Percentiles rank a stretch among this genome's conserved stretches.
These are phyloP conservation scores for Apamea monoglypha DNA, from an alignment of 2,888 invertebrate genomes.

Conservation along the genomic window DNA sequence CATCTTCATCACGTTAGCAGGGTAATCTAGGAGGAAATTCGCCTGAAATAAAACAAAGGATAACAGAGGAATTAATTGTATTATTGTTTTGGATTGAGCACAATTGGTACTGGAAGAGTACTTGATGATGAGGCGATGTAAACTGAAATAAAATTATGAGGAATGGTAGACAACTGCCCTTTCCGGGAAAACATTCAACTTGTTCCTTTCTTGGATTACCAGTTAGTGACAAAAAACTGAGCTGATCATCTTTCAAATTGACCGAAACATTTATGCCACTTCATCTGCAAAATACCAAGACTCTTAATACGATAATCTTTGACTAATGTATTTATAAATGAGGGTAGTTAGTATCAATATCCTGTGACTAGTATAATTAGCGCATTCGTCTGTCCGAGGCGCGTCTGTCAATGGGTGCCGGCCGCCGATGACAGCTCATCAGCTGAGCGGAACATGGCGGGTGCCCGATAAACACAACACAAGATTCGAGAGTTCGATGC, in stretches of 20 bases:
- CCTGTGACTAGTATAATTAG: constrained; percentile 60
- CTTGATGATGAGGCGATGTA: too few relatives aligned
- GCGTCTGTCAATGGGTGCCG: constrained; percentile 55
- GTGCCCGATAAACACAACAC: constrained; percentile 9
- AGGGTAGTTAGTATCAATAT: constrained; percentile 48
- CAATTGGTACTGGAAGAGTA: neutral
- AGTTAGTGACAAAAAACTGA: neutral
- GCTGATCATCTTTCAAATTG: constrained; percentile 5
- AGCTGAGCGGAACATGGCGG: constrained; percentile 42
- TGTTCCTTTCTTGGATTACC: neutral
- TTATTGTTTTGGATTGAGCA: neutral
- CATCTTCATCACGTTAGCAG: neutral
- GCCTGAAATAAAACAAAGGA: neutral
- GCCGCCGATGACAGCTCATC: constrained; percentile 63
- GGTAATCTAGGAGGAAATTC: neutral
- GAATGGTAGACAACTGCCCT: neutral
- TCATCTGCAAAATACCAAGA: neutral
- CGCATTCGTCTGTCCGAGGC: constrained; percentile 23
- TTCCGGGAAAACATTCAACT: neutral
- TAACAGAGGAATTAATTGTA: neutral
- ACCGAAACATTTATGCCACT: neutral
- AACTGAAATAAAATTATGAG: neutral
- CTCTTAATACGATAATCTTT: constrained; percentile 5
- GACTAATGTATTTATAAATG: constrained; percentile 48
- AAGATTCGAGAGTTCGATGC: neutral